Percentiles rank a stretch among this genome's conserved stretches.
Evolutionary conservation across 1,140 invertebrate species (phyloP).

Genomic region (Melipona quadrifasciata): DNA sequence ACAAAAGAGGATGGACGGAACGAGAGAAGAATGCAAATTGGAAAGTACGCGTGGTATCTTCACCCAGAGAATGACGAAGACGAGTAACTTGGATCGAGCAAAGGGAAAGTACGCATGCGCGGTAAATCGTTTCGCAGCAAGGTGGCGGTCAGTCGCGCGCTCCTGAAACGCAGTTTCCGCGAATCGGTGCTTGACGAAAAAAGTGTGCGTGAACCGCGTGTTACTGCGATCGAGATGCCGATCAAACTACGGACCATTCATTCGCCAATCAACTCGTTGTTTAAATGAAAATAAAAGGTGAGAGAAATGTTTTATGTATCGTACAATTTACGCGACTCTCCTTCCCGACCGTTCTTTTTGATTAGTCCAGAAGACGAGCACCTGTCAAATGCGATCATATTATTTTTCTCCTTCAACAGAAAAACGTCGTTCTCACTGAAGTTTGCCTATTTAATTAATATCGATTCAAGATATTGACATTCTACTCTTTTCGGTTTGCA

Average conservation of each 20-base stretch:
- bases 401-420: background rate
- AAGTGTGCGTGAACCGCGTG: constrained; percentile 68
- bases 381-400: constrained; percentile 15
- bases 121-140: constrained; percentile 59
- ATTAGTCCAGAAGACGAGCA: background rate
- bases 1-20: background rate
- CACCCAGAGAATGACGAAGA: background rate
- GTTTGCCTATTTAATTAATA: background rate
- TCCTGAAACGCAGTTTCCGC: constrained; percentile 81
- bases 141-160: constrained; percentile 68
- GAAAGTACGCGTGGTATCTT: background rate
- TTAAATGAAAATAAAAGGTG: constrained; percentile 51
- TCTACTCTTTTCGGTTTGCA: background rate
- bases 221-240: constrained; percentile 52
- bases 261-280: constrained; percentile 31
- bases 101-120: constrained; percentile 67
- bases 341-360: background rate
- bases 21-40: background rate
- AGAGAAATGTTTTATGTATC: constrained; percentile 17
- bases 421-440: background rate
- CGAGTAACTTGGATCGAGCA: constrained; percentile 37
- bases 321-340: background rate
- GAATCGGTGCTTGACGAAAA: constrained; percentile 76
- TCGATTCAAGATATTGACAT: background rate
- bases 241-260: constrained; percentile 11